Conservation (phyloP, 1,140 invertebrate genomes). For the Macrosteles quadrilineatus region DNA sequence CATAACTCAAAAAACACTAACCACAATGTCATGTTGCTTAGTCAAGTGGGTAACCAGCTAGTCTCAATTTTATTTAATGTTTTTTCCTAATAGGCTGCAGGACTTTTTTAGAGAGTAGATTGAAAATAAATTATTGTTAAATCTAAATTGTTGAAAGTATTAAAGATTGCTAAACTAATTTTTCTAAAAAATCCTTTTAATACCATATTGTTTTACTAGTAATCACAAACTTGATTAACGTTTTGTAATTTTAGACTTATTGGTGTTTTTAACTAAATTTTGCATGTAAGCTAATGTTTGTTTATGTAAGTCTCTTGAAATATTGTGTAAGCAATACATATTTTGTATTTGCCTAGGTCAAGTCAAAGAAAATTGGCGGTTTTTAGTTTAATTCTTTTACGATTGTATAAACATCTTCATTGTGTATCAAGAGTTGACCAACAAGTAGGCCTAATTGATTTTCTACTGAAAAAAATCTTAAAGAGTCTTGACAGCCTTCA, state of each 20-base stretch:
- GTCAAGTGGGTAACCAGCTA: too few species aligned
- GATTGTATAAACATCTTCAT: not conserved
- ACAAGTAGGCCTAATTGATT: too few species aligned
- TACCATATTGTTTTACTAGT: not conserved
- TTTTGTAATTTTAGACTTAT: not conserved
- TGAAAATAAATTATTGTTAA: not conserved
- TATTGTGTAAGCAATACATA: not conserved
- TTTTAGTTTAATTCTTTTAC: not conserved
- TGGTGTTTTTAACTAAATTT: too few species aligned
- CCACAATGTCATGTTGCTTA: not conserved
- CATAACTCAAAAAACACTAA: not conserved
- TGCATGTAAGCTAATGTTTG: not conserved
- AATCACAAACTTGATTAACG: not conserved
- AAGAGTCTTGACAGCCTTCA: too few species aligned
- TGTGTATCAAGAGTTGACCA: not conserved
- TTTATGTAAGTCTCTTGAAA: not conserved
- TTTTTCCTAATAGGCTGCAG: not conserved
- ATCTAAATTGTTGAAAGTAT: not conserved
- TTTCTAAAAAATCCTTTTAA: not conserved
- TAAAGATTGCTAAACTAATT: not conserved
- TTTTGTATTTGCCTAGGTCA: not conserved
- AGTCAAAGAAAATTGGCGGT: not conserved
- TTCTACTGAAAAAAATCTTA: too few species aligned
- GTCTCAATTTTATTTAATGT: too few species aligned
- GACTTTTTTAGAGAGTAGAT: not conserved